phyloP scores from a whole-genome alignment of 2,113 vertebrate species.

The Leiothrix lutea region DNA sequence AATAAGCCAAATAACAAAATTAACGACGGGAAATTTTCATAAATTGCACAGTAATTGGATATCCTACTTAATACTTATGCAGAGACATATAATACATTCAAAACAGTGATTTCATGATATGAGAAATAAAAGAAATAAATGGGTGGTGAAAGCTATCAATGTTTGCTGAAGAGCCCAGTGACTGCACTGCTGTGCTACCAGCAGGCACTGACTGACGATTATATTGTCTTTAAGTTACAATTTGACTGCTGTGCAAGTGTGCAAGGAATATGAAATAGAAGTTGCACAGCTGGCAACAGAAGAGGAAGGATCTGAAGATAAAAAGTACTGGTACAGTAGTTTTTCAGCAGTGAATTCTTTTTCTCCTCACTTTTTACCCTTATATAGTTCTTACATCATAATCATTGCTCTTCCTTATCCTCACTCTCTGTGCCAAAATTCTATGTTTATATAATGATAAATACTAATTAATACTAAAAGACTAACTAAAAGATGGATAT shows the following conservation, averaged over 20 bases:
- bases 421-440: not conserved
- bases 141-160: not conserved
- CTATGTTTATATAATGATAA: not conserved
- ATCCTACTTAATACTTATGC: not conserved
- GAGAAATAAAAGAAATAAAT: not conserved
- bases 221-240: not conserved
- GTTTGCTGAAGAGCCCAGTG: not conserved
- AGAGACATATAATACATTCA: not conserved
- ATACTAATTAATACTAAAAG: not conserved
- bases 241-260: not conserved
- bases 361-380: not conserved
- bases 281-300: not conserved
- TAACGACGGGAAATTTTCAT: not conserved
- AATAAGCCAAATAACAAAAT: not conserved
- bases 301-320: not conserved
- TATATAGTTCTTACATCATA: not conserved
- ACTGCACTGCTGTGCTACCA: not conserved
- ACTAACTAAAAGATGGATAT: not conserved
- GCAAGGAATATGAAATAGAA: not conserved
- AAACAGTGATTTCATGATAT: not conserved
- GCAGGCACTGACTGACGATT: not conserved
- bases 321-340: not conserved
- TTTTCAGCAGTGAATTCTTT: not conserved
- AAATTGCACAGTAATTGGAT: not conserved
- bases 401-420: not conserved